A percentile compares a stretch with the other conserved stretches of the same genome.
Conservation (phyloP, 2,797 vertebrate genomes). For the Microctenopoma stevenorrisi region DNA sequence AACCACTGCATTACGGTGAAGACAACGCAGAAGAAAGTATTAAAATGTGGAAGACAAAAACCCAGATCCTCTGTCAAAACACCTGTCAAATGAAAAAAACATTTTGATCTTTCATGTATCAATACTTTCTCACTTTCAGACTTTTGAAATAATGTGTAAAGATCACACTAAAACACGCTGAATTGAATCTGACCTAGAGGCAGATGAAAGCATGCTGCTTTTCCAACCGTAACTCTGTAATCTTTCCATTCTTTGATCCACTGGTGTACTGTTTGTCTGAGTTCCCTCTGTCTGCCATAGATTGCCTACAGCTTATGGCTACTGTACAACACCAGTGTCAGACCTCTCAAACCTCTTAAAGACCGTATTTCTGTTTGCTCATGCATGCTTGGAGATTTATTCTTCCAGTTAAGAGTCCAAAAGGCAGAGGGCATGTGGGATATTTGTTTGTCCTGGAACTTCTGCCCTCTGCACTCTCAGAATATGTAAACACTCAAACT, state of each 20-base stretch:
- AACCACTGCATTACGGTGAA: no score
- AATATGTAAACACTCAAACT: slow-evolving; percentile 1
- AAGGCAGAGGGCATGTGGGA: background rate
- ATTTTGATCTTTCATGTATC: background rate
- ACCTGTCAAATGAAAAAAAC: no score
- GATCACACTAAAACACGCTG: background rate
- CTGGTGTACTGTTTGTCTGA: background rate
- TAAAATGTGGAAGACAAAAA: background rate
- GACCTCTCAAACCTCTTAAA: slow-evolving; percentile 34
- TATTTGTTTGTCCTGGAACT: slow-evolving; percentile 14
- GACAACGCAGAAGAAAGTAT: no score
- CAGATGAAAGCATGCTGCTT: background rate
- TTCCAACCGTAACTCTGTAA: background rate
- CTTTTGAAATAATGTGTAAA: background rate
- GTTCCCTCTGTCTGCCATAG: slow-evolving; percentile 6
- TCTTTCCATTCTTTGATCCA: background rate
- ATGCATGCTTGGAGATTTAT: slow-evolving; percentile 31
- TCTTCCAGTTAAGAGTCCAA: slow-evolving; percentile 32
- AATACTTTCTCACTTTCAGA: background rate
- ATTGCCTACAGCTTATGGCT: slow-evolving; percentile 27
- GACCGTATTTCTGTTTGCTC: slow-evolving; percentile 36
- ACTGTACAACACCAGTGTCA: slow-evolving; percentile 23
- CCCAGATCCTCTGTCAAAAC: no score
- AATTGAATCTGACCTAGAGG: background rate
- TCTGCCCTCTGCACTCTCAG: slow-evolving; percentile 2